Evolutionary conservation across 2,888 invertebrate genomes (phyloP).

Genomic region (Tenthredo distinguenda): DNA sequence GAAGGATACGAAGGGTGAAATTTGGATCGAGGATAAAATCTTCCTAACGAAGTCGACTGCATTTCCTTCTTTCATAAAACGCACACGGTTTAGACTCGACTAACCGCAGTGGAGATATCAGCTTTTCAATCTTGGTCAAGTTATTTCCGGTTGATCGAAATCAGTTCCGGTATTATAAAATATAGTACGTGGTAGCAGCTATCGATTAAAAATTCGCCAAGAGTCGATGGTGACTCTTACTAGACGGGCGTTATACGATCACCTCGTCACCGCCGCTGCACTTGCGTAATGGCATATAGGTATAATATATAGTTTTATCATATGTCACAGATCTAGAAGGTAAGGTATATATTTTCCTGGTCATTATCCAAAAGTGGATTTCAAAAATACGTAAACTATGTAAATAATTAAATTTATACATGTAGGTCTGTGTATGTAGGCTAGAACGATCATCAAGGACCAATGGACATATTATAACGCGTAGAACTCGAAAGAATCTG

Average conservation of each 20-base stretch:
- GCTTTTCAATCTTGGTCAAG: slow-evolving; percentile 32
- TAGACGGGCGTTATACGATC: slow-evolving; percentile 6
- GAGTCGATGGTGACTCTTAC: not conserved
- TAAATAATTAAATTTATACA: not conserved
- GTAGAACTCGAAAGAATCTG: not conserved
- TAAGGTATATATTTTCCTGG: not conserved
- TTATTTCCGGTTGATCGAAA: slow-evolving; percentile 31
- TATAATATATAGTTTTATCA: not conserved
- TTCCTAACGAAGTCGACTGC: not conserved
- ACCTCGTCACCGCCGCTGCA: not conserved
- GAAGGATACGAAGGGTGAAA: not conserved
- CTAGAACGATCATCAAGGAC: not conserved
- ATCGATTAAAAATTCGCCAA: slow-evolving; percentile 8
- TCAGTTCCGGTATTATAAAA: slow-evolving; percentile 40
- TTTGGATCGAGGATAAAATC: not conserved
- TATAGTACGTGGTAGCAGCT: not conserved
- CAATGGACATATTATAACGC: not conserved
- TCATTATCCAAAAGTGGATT: not conserved
- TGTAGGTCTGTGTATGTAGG: not conserved
- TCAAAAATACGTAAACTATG: not conserved
- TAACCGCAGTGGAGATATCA: slow-evolving; percentile 16
- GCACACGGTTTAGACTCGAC: not conserved
- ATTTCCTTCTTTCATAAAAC: not conserved
- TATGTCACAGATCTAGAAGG: not conserved
- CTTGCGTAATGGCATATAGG: not conserved